Conservation (phyloP, 2,888 invertebrate genomes). For the Polymixis flavicincta region DNA sequence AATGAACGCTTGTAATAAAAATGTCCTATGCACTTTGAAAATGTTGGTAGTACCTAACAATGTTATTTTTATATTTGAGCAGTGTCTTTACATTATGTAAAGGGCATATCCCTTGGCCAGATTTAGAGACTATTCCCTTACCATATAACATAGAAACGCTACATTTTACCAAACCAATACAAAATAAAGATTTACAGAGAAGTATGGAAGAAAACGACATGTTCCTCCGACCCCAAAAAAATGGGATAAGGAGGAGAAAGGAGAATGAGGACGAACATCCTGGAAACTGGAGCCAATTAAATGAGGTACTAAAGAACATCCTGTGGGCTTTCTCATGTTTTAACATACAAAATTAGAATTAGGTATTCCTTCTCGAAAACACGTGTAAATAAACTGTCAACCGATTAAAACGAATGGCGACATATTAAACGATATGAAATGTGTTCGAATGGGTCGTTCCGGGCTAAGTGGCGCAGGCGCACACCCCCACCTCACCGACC, state of each 20-base stretch:
- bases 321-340: not conserved
- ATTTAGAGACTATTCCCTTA: not conserved
- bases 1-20: not conserved
- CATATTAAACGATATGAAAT: slow-evolving; percentile 11
- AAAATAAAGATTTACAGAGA: too few relatives aligned
- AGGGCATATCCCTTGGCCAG: too few relatives aligned
- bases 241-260: too few relatives aligned
- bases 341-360: not conserved
- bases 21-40: not conserved
- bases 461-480: slow-evolving; percentile 41
- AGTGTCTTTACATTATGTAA: not conserved
- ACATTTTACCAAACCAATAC: not conserved
- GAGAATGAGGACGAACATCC: too few relatives aligned
- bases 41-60: not conserved
- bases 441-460: slow-evolving; percentile 29
- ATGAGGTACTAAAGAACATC: not conserved
- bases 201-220: too few relatives aligned
- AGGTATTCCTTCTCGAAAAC: not conserved
- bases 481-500: slow-evolving; percentile 17
- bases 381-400: not conserved
- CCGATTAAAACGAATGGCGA: slow-evolving; percentile 16
- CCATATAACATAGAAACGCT: not conserved
- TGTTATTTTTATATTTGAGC: not conserved
- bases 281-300: not conserved
- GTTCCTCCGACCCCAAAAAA: too few relatives aligned